These are phyloP conservation scores for Hyppa rectilinea DNA, from an alignment of 2,888 invertebrate genomes.

Conservation along the genomic window DNA sequence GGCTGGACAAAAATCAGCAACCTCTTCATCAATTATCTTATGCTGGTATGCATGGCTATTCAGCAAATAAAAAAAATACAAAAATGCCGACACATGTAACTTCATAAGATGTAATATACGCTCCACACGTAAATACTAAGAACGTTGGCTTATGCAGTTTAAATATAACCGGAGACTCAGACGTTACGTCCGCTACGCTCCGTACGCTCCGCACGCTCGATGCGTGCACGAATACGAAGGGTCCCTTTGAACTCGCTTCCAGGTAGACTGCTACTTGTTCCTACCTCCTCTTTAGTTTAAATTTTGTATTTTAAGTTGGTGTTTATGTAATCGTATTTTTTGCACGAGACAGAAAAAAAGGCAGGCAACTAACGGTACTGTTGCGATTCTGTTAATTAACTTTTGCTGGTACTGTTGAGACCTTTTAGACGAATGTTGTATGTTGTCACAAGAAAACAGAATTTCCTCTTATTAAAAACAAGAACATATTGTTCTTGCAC, in stretches of 20 bases:
- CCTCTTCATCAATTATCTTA: background rate
- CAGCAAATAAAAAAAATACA: background rate
- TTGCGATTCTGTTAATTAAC: no score
- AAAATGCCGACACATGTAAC: background rate
- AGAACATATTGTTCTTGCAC: no score
- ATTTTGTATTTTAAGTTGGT: background rate
- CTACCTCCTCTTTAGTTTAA: background rate
- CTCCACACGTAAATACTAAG: conserved; percentile 7
- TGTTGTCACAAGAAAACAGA: no score
- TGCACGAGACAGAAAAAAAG: background rate
- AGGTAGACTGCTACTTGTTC: conserved; percentile 17
- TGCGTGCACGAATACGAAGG: conserved; percentile 73
- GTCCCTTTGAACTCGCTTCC: conserved; percentile 49
- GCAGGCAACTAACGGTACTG: background rate
- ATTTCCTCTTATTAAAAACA: no score
- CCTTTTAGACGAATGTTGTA: no score
- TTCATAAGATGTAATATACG: background rate
- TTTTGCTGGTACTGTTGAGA: no score
- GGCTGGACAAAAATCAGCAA: background rate
- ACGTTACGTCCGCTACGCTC: conserved; percentile 41
- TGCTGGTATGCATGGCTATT: background rate
- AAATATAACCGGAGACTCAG: conserved; percentile 63
- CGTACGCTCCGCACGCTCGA: conserved; percentile 22
- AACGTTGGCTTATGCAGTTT: conserved; percentile 62
- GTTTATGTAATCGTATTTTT: background rate